Base-by-base conservation (phyloP, 2,797 vertebrate genomes). In the Holocentrus rufus region DNA sequence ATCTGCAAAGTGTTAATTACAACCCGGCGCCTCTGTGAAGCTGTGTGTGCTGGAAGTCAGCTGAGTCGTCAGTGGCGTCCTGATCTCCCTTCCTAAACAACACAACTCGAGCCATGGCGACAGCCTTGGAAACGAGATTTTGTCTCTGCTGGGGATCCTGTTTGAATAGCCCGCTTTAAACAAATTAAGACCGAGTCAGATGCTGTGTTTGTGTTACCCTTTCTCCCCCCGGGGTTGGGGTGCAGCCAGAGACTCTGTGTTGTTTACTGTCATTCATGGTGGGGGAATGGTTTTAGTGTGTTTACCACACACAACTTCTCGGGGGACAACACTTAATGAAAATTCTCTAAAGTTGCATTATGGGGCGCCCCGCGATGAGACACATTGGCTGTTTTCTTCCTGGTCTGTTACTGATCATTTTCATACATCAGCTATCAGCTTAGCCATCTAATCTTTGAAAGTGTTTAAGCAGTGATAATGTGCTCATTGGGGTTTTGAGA, bases 1-100 rank as follows among this genome's bases (percentile, higher is more conserved):
- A 93, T 93, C 92, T 93, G 88, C 90, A 85, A 82, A 79, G 90
- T 91, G 91, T 93, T 93, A 92, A 93, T 93, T 92, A 93, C 88
- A 88, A 90, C 79, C 88, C 86, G 92, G 93, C 92, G 91, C 92
- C 93, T 93, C 82, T 71, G 83, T 78, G 87, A 83, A 77, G 89
- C 84, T 54, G 82, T 84, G 87, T 84, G 85, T 69, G 83, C 80
- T 83, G 71, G 76, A 68, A 81, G 87, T 87, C 83, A 80, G 84
- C 87, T 65, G 82, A 77, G 87, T 75, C 49, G 88, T 82, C 88
- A 77, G 74, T 73, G 30, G 85, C 74, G 79, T 86, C 85, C 83
- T 72, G 77, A 85, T 86, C 84, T 79, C 77, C 44, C 88, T 74
- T 79, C 80, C 84, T 25, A 76, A 89, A 83, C 83, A 67, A 64